Percentiles rank a stretch among this genome's conserved stretches.
Conservation (phyloP, 2,888 invertebrate species). For the Melinaea marsaeus region DNA sequence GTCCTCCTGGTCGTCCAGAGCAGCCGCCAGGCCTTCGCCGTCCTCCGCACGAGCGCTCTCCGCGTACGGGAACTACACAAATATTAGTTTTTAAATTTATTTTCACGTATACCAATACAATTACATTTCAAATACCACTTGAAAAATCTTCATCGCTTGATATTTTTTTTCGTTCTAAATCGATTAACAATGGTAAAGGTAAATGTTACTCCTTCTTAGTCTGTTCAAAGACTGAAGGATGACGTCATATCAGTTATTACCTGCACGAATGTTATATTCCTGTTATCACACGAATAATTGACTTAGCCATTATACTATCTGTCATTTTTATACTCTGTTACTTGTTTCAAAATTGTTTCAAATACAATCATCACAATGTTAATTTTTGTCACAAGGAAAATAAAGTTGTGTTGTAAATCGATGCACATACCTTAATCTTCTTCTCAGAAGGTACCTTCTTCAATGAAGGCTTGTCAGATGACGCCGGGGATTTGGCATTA, state of each 20-base stretch:
- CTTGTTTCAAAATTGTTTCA: neutral
- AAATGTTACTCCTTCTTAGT: neutral
- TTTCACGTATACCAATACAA: neutral
- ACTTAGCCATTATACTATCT: slow-evolving; percentile 5
- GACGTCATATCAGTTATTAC: neutral
- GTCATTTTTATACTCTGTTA: neutral
- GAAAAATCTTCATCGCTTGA: no score
- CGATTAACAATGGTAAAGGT: no score
- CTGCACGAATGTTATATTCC: neutral
- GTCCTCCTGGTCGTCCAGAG: slow-evolving; percentile 86
- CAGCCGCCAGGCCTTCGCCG: slow-evolving; percentile 57
- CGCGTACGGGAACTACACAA: slow-evolving; percentile 51
- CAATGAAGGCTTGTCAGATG: slow-evolving; percentile 77
- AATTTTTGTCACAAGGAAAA: slow-evolving; percentile 1
- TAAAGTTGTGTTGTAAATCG: slow-evolving; percentile 17
- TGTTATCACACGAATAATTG: slow-evolving; percentile 5
- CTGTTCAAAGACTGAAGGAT: neutral
- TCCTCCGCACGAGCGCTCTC: slow-evolving; percentile 53
- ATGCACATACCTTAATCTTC: slow-evolving; percentile 84
- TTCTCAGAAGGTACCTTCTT: slow-evolving; percentile 91
- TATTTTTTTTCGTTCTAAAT: no score
- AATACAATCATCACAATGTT: no score
- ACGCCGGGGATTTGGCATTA: slow-evolving; percentile 67
- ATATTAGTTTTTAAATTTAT: neutral
- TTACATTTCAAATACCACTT: no score